A percentile compares a stretch with the other conserved stretches of the same genome.
phyloP scores from a whole-genome alignment of 2,888 invertebrate genomes.

The Choristoneura rosaceana region DNA sequence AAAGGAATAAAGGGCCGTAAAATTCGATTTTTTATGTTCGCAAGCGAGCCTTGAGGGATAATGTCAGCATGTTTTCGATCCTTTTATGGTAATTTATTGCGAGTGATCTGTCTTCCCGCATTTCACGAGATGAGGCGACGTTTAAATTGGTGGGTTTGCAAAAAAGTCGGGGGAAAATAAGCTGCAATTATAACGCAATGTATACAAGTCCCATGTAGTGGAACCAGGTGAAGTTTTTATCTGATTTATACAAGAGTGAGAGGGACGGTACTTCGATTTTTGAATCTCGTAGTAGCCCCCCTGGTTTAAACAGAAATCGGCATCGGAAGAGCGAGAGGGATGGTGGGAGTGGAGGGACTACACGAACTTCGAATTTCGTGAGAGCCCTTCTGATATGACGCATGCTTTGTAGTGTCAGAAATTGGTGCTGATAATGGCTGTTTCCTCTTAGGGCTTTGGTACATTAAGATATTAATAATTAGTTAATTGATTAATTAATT shows the following conservation, averaged over 20 bases:
- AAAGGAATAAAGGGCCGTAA: constrained; percentile 53
- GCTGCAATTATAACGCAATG: constrained; percentile 16
- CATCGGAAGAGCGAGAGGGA: too few relatives aligned
- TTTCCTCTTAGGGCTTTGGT: too few relatives aligned
- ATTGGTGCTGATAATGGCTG: too few relatives aligned
- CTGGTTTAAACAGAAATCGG: constrained; percentile 4
- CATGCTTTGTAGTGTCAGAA: too few relatives aligned
- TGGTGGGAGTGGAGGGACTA: too few relatives aligned
- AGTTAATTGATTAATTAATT: too few relatives aligned
- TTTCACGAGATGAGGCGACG: constrained; percentile 41
- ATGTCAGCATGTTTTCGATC: constrained; percentile 51
- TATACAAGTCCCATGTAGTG: not conserved
- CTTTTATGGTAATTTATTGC: constrained; percentile 56
- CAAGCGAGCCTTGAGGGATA: constrained; percentile 50
- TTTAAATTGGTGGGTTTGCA: constrained; percentile 41
- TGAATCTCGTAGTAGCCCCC: too few relatives aligned
- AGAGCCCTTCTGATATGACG: too few relatives aligned
- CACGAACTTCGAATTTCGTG: too few relatives aligned
- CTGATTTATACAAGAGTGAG: too few relatives aligned
- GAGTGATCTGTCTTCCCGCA: constrained; percentile 45
- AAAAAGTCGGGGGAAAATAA: constrained; percentile 21
- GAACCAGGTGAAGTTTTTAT: not conserved
- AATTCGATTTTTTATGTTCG: constrained; percentile 48
- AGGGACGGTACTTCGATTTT: too few relatives aligned
- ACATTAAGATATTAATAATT: too few relatives aligned